phyloP scores from a whole-genome alignment of 2,888 invertebrate species.

The Drosophila buzzatii region DNA sequence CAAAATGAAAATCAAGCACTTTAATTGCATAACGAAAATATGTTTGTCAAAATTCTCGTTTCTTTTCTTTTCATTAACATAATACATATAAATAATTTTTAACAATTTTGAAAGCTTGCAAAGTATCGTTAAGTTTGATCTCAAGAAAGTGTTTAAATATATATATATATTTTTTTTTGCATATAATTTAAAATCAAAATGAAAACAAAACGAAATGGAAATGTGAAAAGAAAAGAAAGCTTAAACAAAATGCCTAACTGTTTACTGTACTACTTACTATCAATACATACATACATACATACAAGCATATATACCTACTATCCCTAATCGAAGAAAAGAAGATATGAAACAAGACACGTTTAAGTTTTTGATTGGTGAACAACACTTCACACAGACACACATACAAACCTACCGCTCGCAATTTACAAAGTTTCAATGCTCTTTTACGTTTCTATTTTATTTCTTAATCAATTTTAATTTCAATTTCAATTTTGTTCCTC shows the following conservation, averaged over 20 bases:
- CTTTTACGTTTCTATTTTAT: slow-evolving; percentile 25
- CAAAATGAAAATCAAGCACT: slow-evolving; percentile 11
- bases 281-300: slow-evolving; percentile 48
- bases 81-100: slow-evolving; percentile 42
- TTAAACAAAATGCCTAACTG: slow-evolving; percentile 62
- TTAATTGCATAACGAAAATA: slow-evolving; percentile 13
- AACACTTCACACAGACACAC: slow-evolving; percentile 18
- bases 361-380: slow-evolving; percentile 63
- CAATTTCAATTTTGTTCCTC: slow-evolving; percentile 53
- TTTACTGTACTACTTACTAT: slow-evolving; percentile 69
- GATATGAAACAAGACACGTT: slow-evolving; percentile 40
- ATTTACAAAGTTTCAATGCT: slow-evolving; percentile 67
- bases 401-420: slow-evolving; percentile 40
- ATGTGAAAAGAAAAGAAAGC: slow-evolving; percentile 47
- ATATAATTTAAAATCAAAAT: slow-evolving; percentile 67
- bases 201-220: slow-evolving; percentile 42
- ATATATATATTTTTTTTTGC: slow-evolving; percentile 77
- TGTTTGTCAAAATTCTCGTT: slow-evolving; percentile 42
- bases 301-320: slow-evolving; percentile 53
- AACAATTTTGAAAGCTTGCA: slow-evolving; percentile 69
- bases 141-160: slow-evolving; percentile 73
- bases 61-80: slow-evolving; percentile 47
- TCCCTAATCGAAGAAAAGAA: slow-evolving; percentile 29
- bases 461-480: slow-evolving; percentile 19
- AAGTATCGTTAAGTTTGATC: slow-evolving; percentile 80